Evolutionary conservation across 1,140 invertebrate species (phyloP).

Genomic region (Chrysomallon squamiferum): DNA sequence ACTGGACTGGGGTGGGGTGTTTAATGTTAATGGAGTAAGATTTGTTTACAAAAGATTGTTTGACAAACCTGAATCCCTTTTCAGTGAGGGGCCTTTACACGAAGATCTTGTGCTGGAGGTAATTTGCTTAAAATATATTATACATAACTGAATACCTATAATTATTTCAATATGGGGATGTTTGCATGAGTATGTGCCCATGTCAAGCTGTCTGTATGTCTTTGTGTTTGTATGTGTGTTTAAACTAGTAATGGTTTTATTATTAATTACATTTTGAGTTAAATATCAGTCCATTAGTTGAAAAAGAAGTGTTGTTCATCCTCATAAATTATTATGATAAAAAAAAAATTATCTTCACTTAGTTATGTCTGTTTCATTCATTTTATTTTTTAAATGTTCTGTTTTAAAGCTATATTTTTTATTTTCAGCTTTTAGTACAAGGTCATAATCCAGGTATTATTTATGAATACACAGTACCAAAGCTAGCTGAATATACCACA

Average conservation of each 20-base stretch:
- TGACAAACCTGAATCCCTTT: constrained; percentile 65
- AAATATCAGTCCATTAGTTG: too few species aligned
- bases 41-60: constrained; percentile 66
- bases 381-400: too few species aligned
- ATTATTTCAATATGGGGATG: neutral
- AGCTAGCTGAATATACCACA: neutral
- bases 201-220: neutral
- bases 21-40: constrained; percentile 39
- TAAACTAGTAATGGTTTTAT: neutral
- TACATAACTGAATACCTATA: neutral
- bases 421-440: constrained; percentile 44
- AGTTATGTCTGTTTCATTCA: too few species aligned
- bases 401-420: too few species aligned
- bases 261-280: too few species aligned
- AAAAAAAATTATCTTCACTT: too few species aligned
- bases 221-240: too few species aligned
- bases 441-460: constrained; percentile 44
- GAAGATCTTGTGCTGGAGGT: constrained; percentile 71
- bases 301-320: too few species aligned
- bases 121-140: constrained; percentile 7
- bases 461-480: constrained; percentile 48
- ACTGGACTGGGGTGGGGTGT: constrained; percentile 52
- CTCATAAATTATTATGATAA: too few species aligned
- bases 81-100: constrained; percentile 67
- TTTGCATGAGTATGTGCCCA: neutral